Percentiles rank a stretch among this genome's conserved stretches.
phyloP scores from a whole-genome alignment of 2,888 invertebrate genomes.

The Crocallis elinguaria region DNA sequence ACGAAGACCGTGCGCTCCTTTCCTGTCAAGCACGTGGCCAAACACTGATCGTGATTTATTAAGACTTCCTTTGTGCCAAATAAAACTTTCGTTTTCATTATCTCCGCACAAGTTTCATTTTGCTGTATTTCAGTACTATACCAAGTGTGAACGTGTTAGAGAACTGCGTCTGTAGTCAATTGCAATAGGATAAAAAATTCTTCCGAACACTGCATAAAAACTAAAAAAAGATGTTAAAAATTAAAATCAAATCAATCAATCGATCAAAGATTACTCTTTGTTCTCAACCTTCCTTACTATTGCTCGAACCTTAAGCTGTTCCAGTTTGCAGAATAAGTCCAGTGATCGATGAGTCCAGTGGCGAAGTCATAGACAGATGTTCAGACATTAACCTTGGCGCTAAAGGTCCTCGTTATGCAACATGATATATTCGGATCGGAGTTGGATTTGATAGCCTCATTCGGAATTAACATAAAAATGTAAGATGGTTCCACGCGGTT shows the following conservation, averaged over 20 bases:
- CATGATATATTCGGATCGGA: constrained; percentile 18
- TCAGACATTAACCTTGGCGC: constrained; percentile 26
- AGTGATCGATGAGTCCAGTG: constrained; percentile 20
- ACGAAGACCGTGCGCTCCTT: constrained; percentile 28
- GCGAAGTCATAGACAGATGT: constrained; percentile 33
- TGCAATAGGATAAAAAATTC: no score
- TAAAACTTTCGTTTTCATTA: constrained; percentile 22
- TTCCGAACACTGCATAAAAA: no score
- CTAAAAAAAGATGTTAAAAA: no score
- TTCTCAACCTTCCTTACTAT: constrained; percentile 10
- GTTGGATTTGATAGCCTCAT: constrained; percentile 33
- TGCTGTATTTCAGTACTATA: background rate
- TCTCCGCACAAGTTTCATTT: constrained; percentile 16
- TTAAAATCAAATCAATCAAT: no score
- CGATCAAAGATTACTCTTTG: no score
- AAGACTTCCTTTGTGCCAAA: constrained; percentile 24
- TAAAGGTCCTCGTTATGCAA: constrained; percentile 33
- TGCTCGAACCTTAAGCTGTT: background rate
- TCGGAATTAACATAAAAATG: constrained; percentile 37
- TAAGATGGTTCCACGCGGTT: constrained; percentile 28
- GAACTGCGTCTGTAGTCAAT: background rate
- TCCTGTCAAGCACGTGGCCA: constrained; percentile 18
- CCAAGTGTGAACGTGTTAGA: background rate
- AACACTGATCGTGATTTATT: constrained; percentile 30
- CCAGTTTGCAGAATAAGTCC: constrained; percentile 1